Conservation (phyloP, 1,140 invertebrate genomes). For the Popillia japonica region DNA sequence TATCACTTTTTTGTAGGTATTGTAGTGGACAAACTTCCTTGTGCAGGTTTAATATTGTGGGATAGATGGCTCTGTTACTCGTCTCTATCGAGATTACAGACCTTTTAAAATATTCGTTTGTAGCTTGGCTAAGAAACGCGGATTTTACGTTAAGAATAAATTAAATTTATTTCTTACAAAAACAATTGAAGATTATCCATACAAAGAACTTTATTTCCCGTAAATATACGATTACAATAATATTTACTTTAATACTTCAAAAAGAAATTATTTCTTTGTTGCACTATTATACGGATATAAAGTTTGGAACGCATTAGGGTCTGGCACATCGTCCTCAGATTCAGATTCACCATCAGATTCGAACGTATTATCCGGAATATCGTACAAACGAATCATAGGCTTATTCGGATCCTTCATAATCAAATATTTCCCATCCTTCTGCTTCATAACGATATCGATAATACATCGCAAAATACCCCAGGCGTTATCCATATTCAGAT, state of each 20-base stretch:
- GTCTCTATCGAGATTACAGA: no score
- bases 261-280: slow-evolving; percentile 33
- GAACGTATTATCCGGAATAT: slow-evolving; percentile 98
- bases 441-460: slow-evolving; percentile 97
- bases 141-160: no score
- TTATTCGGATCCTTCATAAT: slow-evolving; percentile 99
- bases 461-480: slow-evolving; percentile 99
- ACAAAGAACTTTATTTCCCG: neutral
- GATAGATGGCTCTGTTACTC: no score
- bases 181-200: no score
- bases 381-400: slow-evolving; percentile 94
- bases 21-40: no score
- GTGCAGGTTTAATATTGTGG: no score
- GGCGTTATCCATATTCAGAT: slow-evolving; percentile 99
- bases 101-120: no score
- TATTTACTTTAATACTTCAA: slow-evolving; percentile 36
- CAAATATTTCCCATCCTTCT: slow-evolving; percentile 96
- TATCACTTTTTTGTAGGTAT: no score
- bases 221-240: neutral
- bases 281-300: slow-evolving; percentile 51
- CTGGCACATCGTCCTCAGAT: slow-evolving; percentile 79
- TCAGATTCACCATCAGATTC: slow-evolving; percentile 96
- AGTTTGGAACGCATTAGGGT: slow-evolving; percentile 56
- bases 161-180: no score
- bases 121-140: no score